Evolutionary conservation across 2,797 vertebrate species (phyloP).

Genomic region (Ambastaia sidthimunki): DNA sequence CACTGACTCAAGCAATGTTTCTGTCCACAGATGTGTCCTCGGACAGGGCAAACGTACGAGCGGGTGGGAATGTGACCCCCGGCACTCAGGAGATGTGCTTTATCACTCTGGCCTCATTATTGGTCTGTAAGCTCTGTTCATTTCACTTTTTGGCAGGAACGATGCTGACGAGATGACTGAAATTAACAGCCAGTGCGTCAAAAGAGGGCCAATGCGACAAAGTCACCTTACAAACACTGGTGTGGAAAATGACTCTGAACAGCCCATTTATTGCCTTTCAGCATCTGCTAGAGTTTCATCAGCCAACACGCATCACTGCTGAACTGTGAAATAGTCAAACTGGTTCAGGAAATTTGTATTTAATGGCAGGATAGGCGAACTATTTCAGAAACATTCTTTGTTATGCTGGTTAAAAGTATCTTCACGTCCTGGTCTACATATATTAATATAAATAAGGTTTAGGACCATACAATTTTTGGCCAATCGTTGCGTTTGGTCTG

Average conservation of each 20-base stretch:
- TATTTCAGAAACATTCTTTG: no score
- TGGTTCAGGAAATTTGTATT: not conserved
- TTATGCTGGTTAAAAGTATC: not conserved
- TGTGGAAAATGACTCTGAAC: slow-evolving; percentile 27
- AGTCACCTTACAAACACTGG: slow-evolving; percentile 52
- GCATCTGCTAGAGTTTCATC: not conserved
- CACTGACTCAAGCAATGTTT: not conserved
- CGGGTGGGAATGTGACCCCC: slow-evolving; percentile 18
- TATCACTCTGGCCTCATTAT: slow-evolving; percentile 34
- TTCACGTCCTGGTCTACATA: not conserved
- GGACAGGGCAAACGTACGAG: not conserved
- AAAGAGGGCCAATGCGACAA: slow-evolving; percentile 28
- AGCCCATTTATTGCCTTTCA: slow-evolving; percentile 31
- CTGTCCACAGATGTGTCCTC: not conserved
- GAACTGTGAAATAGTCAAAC: not conserved
- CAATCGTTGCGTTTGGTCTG: no score
- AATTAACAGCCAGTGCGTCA: slow-evolving; percentile 11
- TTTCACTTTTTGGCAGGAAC: slow-evolving; percentile 35
- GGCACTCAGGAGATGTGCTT: slow-evolving; percentile 8
- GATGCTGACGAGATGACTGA: not conserved
- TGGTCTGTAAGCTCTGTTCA: slow-evolving; percentile 45
- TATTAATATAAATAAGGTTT: no score
- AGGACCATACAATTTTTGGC: no score
- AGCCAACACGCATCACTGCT: not conserved
- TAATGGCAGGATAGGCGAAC: not conserved